Evolutionary conservation across 2,113 vertebrate genomes (phyloP).

Genomic region (Xiphorhynchus elegans): DNA sequence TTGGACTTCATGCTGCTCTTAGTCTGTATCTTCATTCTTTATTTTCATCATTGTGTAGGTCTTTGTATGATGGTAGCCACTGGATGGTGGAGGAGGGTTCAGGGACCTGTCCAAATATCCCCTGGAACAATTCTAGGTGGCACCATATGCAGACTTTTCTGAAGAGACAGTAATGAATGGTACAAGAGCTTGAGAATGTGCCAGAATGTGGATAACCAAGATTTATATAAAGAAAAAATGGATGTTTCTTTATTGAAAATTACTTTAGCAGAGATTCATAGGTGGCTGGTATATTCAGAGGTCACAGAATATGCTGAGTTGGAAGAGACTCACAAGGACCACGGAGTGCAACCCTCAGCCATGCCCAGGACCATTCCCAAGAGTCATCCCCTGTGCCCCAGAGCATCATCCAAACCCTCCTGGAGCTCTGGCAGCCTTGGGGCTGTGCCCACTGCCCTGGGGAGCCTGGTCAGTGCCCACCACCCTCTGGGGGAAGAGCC

Average conservation of each 20-base stretch:
- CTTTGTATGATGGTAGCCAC: not conserved
- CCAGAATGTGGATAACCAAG: not conserved
- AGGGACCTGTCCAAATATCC: rapidly evolving
- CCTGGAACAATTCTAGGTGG: not conserved
- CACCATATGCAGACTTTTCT: not conserved
- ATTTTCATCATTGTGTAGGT: not conserved
- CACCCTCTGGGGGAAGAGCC: too few relatives aligned
- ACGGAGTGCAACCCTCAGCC: too few relatives aligned
- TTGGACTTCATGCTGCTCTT: not conserved
- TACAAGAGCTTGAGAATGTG: not conserved
- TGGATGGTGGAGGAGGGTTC: not conserved
- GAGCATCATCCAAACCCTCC: too few relatives aligned
- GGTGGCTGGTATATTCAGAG: not conserved
- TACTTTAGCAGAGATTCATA: not conserved
- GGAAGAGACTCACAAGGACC: too few relatives aligned
- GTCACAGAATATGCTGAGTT: too few relatives aligned
- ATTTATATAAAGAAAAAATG: not conserved
- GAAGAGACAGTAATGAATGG: not conserved
- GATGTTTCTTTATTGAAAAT: not conserved
- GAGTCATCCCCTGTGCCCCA: too few relatives aligned
- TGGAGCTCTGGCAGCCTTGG: too few relatives aligned
- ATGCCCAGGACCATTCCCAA: too few relatives aligned
- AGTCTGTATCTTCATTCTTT: not conserved
- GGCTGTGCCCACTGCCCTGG: too few relatives aligned
- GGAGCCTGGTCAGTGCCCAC: too few relatives aligned